Evolutionary conservation across 1,140 invertebrate species (phyloP), one percentile per base, ranked within the genome.

Genomic region (Sinonovacula constricta): DNA sequence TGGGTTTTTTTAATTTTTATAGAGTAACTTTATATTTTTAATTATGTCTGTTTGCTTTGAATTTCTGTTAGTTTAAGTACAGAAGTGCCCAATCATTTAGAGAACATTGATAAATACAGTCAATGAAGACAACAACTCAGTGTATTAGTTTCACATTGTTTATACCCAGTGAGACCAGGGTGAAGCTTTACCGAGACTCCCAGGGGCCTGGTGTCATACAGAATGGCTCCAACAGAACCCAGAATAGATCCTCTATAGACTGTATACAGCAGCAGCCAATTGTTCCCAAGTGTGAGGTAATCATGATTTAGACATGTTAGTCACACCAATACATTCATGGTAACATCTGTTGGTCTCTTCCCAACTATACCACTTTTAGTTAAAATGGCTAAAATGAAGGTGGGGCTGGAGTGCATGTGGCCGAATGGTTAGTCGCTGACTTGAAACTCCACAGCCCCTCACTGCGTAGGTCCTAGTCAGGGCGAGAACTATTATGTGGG

Each of bases 211-310:
- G 92, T 83, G 87, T 87, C 28, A 86, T 88, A 30, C 82, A 85
- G 5, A 88, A 88, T 79, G 87, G 85, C 28, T 84, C 84, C 15
- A 65, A 45, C 31, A 68, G 45, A 56, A 3, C 34, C n/a, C 10
- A 33, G 0, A 76, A 79, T 39, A 81, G 81, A 56, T 81, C 79
- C 24, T 78, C 70, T 54, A 31, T 88, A 10, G 83, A 79, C 53
- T 90, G 87, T 82, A 79, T 88, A 3, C 87, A 88, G 74, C 72
- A 89, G 79, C 90, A 92, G 75, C 88, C 90, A n/a, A 91, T 91
- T 67, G 90, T 93, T 12, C 91, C 92, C 54, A 94, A 95, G 87
- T 98, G 96, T 93, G 95, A 96, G 91, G 93, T 90, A 80, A 59
- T 56, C 22, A 24, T 3, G n/a, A 22, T n/a, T 39, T 59, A 34